Evolutionary conservation across 2,888 invertebrate species (phyloP).

Genomic region (Scaptomyza cyrtandrae): DNA sequence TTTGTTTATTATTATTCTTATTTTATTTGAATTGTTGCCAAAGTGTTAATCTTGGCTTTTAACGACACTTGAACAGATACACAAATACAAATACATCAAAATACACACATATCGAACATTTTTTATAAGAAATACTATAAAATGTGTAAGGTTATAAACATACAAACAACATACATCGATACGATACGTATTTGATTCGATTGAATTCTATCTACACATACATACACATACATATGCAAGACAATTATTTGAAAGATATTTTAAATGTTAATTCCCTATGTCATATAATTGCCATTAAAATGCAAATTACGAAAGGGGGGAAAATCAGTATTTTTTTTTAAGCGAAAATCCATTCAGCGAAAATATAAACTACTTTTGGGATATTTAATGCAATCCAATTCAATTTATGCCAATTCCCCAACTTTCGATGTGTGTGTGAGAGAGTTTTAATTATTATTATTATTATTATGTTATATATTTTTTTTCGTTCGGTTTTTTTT

Average conservation of each 20-base stretch:
- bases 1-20: not conserved
- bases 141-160: slow-evolving; percentile 13
- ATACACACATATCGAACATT: not conserved
- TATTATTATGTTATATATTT: not conserved
- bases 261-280: not conserved
- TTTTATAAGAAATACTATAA: not conserved
- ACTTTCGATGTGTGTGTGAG: not conserved
- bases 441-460: not conserved
- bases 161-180: slow-evolving; percentile 6
- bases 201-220: slow-evolving; percentile 9
- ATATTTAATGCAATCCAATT: not conserved
- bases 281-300: not conserved
- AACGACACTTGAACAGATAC: slow-evolving; percentile 24
- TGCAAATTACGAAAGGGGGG: not conserved
- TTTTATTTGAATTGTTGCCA: not conserved
- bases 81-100: slow-evolving; percentile 13
- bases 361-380: not conserved
- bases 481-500: not conserved
- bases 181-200: slow-evolving; percentile 2
- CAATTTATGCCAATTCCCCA: not conserved
- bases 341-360: not conserved
- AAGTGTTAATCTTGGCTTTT: slow-evolving; percentile 18
- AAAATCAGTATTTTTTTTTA: not conserved
- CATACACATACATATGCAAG: slow-evolving; percentile 1
- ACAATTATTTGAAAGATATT: not conserved